Evolutionary conservation across 1,140 invertebrate genomes (phyloP).

Genomic region (Philopotamus ludificatus): DNA sequence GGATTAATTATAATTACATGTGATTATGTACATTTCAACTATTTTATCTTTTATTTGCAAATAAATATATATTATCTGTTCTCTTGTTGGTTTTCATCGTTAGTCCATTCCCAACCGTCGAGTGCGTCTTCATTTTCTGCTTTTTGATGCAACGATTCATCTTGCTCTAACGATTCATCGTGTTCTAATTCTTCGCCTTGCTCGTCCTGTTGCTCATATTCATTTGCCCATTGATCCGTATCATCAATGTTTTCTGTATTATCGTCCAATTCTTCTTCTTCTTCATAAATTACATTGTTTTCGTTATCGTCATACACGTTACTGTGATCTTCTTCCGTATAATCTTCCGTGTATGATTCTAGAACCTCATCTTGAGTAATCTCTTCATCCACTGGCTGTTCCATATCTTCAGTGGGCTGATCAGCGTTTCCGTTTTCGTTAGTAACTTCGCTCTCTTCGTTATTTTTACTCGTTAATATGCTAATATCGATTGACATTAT

Average conservation of each 20-base stretch:
- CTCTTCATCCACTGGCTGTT: slow-evolving; percentile 44
- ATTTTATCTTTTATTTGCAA: too few species aligned
- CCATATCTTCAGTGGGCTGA: slow-evolving; percentile 30
- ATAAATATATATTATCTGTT: slow-evolving; percentile 1
- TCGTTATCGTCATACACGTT: slow-evolving; percentile 45
- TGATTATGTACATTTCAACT: neutral
- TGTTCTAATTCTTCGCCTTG: slow-evolving; percentile 40
- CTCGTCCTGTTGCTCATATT: slow-evolving; percentile 43
- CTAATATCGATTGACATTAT: slow-evolving; percentile 44
- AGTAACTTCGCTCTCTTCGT: slow-evolving; percentile 31
- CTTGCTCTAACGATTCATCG: too few species aligned
- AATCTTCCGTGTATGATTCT: slow-evolving; percentile 44
- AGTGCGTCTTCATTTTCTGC: too few species aligned
- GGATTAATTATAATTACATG: neutral
- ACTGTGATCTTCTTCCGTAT: slow-evolving; percentile 45
- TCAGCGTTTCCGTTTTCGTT: slow-evolving; percentile 38
- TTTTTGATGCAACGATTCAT: too few species aligned
- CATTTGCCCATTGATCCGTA: slow-evolving; percentile 45
- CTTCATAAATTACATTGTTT: slow-evolving; percentile 54
- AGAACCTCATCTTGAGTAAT: slow-evolving; percentile 50
- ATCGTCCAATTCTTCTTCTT: slow-evolving; percentile 44
- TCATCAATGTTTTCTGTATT: slow-evolving; percentile 48
- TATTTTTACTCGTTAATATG: slow-evolving; percentile 32
- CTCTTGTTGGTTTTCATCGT: slow-evolving; percentile 10
- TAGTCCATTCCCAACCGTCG: slow-evolving; percentile 55